Conservation (phyloP, 2,888 invertebrate species). For the Lepidocyrtoides sp. region DNA sequence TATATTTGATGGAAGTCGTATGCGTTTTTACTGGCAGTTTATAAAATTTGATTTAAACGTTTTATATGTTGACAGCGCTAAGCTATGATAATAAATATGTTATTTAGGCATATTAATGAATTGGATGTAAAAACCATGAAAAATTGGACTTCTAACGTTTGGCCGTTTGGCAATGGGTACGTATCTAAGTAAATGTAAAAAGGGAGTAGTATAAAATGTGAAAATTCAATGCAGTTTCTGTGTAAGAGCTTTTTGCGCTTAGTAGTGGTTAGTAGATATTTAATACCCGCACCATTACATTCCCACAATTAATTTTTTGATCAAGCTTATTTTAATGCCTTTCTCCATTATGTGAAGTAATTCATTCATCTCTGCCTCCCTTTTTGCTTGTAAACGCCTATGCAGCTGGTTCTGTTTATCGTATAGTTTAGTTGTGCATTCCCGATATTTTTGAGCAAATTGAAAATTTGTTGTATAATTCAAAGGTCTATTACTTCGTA, state of each 20-base stretch:
- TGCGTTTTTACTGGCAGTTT: background rate
- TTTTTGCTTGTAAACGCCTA: background rate
- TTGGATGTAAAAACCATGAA: background rate
- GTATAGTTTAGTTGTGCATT: conserved; percentile 68
- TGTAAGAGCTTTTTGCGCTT: conserved; percentile 16
- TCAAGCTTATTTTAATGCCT: background rate
- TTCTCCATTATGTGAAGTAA: background rate
- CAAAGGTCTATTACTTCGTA: background rate
- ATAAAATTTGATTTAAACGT: no score
- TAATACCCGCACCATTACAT: background rate
- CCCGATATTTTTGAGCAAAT: conserved; percentile 75
- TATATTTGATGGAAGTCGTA: background rate
- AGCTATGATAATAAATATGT: no score
- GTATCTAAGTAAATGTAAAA: conserved; percentile 11
- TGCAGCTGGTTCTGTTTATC: conserved; percentile 38
- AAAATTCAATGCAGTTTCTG: conserved; percentile 1
- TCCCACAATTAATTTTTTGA: conserved; percentile 19
- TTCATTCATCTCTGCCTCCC: background rate
- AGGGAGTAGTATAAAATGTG: conserved; percentile 46
- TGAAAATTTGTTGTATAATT: conserved; percentile 46
- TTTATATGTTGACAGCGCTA: no score
- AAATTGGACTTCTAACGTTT: conserved; percentile 15
- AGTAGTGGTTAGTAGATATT: no score
- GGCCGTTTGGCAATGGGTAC: background rate
- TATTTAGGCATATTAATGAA: no score